These are phyloP conservation scores for Pandemis heparana DNA, from an alignment of 2,888 invertebrate species.

Conservation along the genomic window DNA sequence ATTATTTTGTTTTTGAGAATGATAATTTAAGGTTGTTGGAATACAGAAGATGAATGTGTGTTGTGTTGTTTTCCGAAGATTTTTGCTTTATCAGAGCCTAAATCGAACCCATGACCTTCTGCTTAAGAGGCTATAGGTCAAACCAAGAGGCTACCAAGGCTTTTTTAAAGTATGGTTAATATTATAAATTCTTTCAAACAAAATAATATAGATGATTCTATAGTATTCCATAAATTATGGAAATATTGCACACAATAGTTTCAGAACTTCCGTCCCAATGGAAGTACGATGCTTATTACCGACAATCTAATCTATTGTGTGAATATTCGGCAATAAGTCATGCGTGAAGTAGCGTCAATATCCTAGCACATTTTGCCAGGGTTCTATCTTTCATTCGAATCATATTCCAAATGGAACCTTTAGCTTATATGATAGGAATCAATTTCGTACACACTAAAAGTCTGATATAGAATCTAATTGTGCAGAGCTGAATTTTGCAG, in stretches of 20 bases:
- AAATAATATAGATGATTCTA: too few species aligned
- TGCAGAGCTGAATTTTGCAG: background rate
- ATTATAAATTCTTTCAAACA: too few species aligned
- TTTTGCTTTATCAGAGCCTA: too few species aligned
- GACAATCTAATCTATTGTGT: conserved; percentile 37
- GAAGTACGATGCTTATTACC: conserved; percentile 11
- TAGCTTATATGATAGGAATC: background rate
- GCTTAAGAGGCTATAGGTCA: too few species aligned
- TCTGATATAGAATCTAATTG: background rate
- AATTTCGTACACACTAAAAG: background rate
- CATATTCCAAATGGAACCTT: background rate
- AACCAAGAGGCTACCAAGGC: too few species aligned
- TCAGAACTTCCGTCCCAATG: conserved; percentile 8
- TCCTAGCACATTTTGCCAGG: background rate
- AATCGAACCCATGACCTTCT: too few species aligned
- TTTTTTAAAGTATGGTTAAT: too few species aligned
- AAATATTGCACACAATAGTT: conserved; percentile 8
- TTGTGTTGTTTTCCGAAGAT: too few species aligned
- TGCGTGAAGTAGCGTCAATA: conserved; percentile 25
- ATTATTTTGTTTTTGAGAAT: too few species aligned
- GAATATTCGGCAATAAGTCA: conserved; percentile 21
- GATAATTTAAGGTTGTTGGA: too few species aligned
- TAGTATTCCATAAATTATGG: background rate
- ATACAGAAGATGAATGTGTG: too few species aligned
- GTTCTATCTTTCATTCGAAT: background rate